Evolutionary conservation across 2,888 invertebrate genomes (phyloP).

Genomic region (Dynastes grantii): DNA sequence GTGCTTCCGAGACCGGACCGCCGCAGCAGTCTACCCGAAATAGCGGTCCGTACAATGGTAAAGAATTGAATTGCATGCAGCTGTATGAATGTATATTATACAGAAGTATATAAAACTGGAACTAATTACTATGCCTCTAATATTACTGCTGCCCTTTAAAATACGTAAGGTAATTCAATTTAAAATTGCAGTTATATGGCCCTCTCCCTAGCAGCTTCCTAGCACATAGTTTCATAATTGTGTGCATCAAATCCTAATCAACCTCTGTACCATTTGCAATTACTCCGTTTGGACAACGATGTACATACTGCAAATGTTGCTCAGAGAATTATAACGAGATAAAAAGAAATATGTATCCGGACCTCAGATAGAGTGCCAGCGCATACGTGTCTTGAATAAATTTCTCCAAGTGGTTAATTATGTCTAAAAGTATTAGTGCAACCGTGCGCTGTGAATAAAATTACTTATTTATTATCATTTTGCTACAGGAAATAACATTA

Average conservation of each 20-base stretch:
- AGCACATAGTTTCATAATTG: not conserved
- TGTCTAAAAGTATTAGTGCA: constrained; percentile 23
- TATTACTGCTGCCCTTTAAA: not conserved
- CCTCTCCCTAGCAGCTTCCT: not conserved
- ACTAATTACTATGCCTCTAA: not conserved
- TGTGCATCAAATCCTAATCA: not conserved
- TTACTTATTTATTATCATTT: constrained; percentile 5
- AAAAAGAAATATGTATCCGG: constrained; percentile 24
- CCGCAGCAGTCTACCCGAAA: constrained; percentile 2
- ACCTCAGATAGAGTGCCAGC: not conserved
- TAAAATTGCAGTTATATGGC: not conserved
- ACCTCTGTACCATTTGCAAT: not conserved
- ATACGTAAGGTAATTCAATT: not conserved
- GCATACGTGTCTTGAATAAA: constrained; percentile 29
- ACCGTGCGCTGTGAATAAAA: not conserved
- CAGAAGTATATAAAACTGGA: not conserved
- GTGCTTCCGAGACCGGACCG: not conserved
- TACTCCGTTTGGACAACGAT: not conserved
- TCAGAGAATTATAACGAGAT: constrained; percentile 17
- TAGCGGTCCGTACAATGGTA: not conserved
- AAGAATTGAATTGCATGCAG: not conserved
- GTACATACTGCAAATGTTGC: not conserved
- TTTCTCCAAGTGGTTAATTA: constrained; percentile 17
- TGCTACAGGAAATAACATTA: not conserved
- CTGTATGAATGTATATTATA: not conserved